Percentiles rank a stretch among this genome's conserved stretches.
These are phyloP conservation scores for Papilio xuthus DNA, from an alignment of 1,140 invertebrate species.

Conservation along the genomic window DNA sequence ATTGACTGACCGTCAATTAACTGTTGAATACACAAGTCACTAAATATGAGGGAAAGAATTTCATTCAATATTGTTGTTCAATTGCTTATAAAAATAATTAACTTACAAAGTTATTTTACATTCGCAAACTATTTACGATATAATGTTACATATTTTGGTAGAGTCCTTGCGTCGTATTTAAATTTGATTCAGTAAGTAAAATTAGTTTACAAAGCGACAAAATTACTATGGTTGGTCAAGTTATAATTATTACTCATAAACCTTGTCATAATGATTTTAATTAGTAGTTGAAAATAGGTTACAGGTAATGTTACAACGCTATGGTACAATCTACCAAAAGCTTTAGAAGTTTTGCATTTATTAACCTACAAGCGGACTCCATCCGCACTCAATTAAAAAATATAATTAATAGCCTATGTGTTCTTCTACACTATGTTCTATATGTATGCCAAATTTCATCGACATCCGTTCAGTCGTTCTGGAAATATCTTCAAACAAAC, in stretches of 20 bases:
- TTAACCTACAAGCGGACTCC: no score
- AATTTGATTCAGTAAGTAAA: not conserved
- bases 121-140: no score
- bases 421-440: no score
- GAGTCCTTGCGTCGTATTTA: not conserved
- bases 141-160: no score
- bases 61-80: not conserved
- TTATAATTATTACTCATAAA: not conserved
- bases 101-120: no score
- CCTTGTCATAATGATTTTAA: not conserved
- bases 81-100: no score
- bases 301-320: not conserved
- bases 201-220: not conserved
- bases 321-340: not conserved
- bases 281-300: not conserved
- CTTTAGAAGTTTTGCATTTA: not conserved
- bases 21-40: not conserved
- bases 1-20: conserved; percentile 13
- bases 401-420: no score
- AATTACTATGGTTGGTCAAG: not conserved
- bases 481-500: no score
- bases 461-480: no score
- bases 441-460: no score
- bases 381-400: no score
- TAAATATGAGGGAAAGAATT: not conserved